Percentiles rank a stretch among this genome's conserved stretches.
phyloP scores from a whole-genome alignment of 2,888 invertebrate species.

The Pycnomerus fuliginosus region DNA sequence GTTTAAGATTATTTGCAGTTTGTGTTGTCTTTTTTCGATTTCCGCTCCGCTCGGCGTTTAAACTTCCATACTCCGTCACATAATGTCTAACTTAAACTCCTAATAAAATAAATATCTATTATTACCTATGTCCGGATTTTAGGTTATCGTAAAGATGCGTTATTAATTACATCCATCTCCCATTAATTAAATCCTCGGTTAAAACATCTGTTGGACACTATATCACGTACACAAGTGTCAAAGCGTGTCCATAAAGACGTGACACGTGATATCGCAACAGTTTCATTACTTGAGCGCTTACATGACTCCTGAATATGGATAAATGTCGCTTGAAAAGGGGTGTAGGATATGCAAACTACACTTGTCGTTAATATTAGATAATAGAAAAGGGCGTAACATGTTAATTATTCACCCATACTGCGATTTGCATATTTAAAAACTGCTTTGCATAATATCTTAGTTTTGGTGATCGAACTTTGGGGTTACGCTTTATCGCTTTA shows the following conservation, averaged over 20 bases:
- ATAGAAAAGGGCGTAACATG: constrained; percentile 46
- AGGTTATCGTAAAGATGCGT: no score
- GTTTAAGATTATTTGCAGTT: no score
- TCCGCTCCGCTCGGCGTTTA: no score
- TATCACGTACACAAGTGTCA: constrained; percentile 39
- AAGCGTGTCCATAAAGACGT: constrained; percentile 39
- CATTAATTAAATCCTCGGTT: constrained; percentile 11
- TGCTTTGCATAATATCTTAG: constrained; percentile 23
- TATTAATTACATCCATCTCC: neutral
- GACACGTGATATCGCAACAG: constrained; percentile 33
- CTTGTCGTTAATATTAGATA: constrained; percentile 46
- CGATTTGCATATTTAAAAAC: constrained; percentile 38
- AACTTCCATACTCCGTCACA: no score
- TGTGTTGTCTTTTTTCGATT: no score
- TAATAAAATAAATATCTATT: no score
- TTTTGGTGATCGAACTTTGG: no score
- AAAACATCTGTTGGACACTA: constrained; percentile 36
- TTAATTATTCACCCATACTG: constrained; percentile 46
- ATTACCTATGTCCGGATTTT: no score
- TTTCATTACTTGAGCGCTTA: constrained; percentile 6
- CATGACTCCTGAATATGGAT: constrained; percentile 18
- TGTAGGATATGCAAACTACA: constrained; percentile 35
- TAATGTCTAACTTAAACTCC: no score
- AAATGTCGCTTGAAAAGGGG: constrained; percentile 21
- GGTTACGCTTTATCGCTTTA: no score